Conservation (phyloP, 1,140 invertebrate genomes). For the Doryteuthis pealeii region DNA sequence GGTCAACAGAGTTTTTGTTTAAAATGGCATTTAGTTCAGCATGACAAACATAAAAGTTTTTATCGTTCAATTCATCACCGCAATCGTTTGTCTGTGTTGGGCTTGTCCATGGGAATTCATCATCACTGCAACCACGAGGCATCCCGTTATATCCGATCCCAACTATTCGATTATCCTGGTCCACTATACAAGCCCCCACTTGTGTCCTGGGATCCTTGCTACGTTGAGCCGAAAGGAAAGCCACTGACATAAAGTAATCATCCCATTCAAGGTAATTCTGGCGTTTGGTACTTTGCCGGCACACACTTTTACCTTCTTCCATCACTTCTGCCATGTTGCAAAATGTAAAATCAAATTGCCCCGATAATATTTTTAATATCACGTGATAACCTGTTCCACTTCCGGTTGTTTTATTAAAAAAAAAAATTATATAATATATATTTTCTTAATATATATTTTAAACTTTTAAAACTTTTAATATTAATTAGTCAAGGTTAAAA, state of each 20-base stretch:
- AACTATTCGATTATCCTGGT: conserved; percentile 80
- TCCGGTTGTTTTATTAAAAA: too few relatives aligned
- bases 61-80: too few relatives aligned
- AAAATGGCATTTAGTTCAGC: conserved; percentile 94
- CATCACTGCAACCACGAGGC: conserved; percentile 81
- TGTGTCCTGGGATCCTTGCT: conserved; percentile 84
- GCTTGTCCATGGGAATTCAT: conserved; percentile 78
- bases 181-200: conserved; percentile 67
- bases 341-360: too few relatives aligned
- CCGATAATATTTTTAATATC: too few relatives aligned
- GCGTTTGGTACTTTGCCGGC: too few relatives aligned
- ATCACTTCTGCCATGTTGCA: too few relatives aligned
- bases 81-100: too few relatives aligned
- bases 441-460: too few relatives aligned
- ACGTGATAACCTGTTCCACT: too few relatives aligned
- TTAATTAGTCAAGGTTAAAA: too few relatives aligned
- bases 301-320: not conserved
- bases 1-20: conserved; percentile 77
- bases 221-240: conserved; percentile 78
- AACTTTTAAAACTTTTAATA: too few relatives aligned
- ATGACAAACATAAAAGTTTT: conserved; percentile 73
- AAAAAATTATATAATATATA: too few relatives aligned
- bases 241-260: conserved; percentile 70
- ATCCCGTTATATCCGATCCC: conserved; percentile 96
- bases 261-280: conserved; percentile 62